Conservation (phyloP, 23 tunicate species). For the Trididemnum clinides region DNA sequence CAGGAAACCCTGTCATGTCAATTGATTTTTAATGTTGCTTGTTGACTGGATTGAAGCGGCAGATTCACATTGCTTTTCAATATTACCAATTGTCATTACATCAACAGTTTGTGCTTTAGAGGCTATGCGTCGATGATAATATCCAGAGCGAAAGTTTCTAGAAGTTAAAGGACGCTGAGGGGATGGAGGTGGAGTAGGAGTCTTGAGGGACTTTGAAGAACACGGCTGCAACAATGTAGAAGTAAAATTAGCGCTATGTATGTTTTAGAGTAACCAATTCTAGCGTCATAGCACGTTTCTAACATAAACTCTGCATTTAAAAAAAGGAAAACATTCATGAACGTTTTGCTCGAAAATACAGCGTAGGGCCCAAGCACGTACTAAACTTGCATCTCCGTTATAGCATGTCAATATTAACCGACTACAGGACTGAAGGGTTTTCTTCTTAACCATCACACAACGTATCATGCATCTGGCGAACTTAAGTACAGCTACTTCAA, state of each 20-base stretch:
- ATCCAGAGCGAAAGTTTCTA: constrained; percentile 20
- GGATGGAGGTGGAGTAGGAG: constrained; percentile 57
- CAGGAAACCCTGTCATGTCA: not conserved
- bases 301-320: too few relatives aligned
- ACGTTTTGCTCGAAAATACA: too few relatives aligned
- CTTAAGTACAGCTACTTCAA: too few relatives aligned
- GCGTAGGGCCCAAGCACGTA: too few relatives aligned
- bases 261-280: not conserved
- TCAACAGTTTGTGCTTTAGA: not conserved
- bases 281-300: too few relatives aligned
- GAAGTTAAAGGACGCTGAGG: constrained; percentile 53
- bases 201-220: not conserved
- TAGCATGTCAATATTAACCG: too few relatives aligned
- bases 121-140: constrained; percentile 7
- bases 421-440: too few relatives aligned
- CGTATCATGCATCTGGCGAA: too few relatives aligned
- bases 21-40: not conserved
- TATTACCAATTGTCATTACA: constrained; percentile 5
- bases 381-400: too few relatives aligned
- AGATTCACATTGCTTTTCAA: not conserved
- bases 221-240: not conserved
- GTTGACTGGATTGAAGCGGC: not conserved
- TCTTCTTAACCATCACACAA: too few relatives aligned
- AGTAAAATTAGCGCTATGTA: not conserved
- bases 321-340: too few relatives aligned